phyloP scores from a whole-genome alignment of 2,888 invertebrate genomes.

The Drosophila falleni region DNA sequence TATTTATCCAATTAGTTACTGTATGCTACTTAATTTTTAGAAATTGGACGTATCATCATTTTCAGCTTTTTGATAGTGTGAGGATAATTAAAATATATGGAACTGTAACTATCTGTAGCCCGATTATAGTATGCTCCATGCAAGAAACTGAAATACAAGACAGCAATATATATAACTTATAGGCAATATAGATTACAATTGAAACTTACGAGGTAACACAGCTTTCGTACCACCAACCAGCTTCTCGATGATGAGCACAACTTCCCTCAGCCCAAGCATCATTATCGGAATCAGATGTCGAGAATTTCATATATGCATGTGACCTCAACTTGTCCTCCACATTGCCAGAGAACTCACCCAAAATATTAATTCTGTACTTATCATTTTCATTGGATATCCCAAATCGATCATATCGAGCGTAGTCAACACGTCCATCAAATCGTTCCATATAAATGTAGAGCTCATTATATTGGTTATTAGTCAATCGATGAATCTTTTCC shows the following conservation, averaged over 20 bases:
- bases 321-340: neutral
- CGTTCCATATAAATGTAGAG: constrained; percentile 15
- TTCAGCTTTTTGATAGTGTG: neutral
- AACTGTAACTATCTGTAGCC: neutral
- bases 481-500: constrained; percentile 14
- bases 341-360: constrained; percentile 4
- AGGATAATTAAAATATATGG: constrained; percentile 7
- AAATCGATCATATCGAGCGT: constrained; percentile 2
- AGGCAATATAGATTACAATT: neutral
- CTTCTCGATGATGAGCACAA: constrained; percentile 3
- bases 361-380: neutral
- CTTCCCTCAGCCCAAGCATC: neutral
- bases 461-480: neutral
- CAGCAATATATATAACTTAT: neutral
- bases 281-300: constrained; percentile 5
- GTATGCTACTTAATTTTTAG: too few relatives aligned
- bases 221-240: constrained; percentile 10
- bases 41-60: constrained; percentile 11
- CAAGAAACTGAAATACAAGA: neutral
- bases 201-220: constrained; percentile 1
- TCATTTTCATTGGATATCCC: neutral
- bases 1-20: neutral
- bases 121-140: neutral
- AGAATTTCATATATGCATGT: neutral
- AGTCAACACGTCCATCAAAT: neutral